Evolutionary conservation across 2,797 vertebrate species (phyloP), one percentile per base, ranked within the genome.

Genomic region (Diceros bicornis): DNA sequence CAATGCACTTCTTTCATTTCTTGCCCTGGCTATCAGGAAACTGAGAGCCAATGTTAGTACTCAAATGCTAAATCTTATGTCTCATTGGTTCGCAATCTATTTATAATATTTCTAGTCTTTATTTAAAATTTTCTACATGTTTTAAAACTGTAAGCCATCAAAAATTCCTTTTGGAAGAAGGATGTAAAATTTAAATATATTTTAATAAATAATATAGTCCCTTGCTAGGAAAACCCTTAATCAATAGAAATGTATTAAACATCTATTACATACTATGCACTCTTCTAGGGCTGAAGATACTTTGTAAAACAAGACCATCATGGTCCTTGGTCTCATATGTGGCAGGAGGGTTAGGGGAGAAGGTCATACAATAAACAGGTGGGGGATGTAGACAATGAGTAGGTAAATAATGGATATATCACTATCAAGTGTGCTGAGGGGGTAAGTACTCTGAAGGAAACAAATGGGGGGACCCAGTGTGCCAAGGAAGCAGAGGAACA

Each of bases 91-190:
- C 81, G 55, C 18, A 71, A 68, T 11, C n/a, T 75, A 32, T 32
- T 89, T 84, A 64, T n/a, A 92, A 37, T 20, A 84, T 79, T 50
- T 93, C 34, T 62, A 69, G 25, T 78, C 29, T 69, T 81, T 75
- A 85, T 66, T 94, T 89, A 82, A 96, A 89, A 32, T 37, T 97
- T 81, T 79, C 69, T 72, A 34, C 17, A 52, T 62, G 44, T 92
- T 89, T 72, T 72, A 91, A 96, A 89, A 79, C 11, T 61, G 23
- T 74, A 81, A 84, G 17, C 14, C 62, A 61, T 82, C 71, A 91
- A 89, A 88, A 90, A 32, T 52, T 86, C 25, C 52, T 68, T 64
- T 92, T 84, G 61, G 64, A 79, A 87, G 77, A 62, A 89, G 16
- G 16, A 61, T 61, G 6, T 37, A 87, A 82, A 84, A 64, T 82